Evolutionary conservation across 2,797 vertebrate species (phyloP).

Genomic region (Pelodytes ibericus): DNA sequence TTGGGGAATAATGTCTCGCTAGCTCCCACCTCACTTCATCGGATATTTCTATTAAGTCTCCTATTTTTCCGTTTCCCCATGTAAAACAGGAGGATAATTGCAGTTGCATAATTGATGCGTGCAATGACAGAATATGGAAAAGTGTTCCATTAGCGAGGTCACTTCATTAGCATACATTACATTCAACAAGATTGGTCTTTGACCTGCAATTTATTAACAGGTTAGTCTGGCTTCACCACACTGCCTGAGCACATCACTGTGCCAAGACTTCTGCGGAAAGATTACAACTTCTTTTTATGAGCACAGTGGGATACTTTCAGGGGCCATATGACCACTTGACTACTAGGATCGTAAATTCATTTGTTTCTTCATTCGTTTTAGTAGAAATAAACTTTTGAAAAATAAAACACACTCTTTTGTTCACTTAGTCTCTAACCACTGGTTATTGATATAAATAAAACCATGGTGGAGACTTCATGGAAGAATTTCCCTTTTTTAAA

Average conservation of each 20-base stretch:
- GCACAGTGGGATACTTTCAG: slow-evolving; percentile 56
- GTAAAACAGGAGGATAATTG: slow-evolving; percentile 70
- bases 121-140: slow-evolving; percentile 69
- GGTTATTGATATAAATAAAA: too few relatives aligned
- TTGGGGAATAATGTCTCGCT: slow-evolving; percentile 23
- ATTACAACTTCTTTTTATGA: slow-evolving; percentile 61
- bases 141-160: slow-evolving; percentile 72
- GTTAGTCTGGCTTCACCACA: slow-evolving; percentile 68
- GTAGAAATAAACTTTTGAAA: slow-evolving; percentile 18
- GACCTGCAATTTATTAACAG: slow-evolving; percentile 72
- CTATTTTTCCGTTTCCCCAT: slow-evolving; percentile 67
- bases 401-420: slow-evolving; percentile 3
- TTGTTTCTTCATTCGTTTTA: slow-evolving; percentile 28
- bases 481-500: too few relatives aligned
- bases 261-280: slow-evolving; percentile 63
- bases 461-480: too few relatives aligned
- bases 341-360: slow-evolving; percentile 4
- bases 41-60: slow-evolving; percentile 70
- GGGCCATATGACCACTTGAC: slow-evolving; percentile 54
- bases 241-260: slow-evolving; percentile 64
- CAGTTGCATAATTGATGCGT: slow-evolving; percentile 68
- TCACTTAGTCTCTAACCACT: too few relatives aligned
- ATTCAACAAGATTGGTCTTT: slow-evolving; percentile 71
- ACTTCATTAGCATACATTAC: slow-evolving; percentile 72
- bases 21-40: slow-evolving; percentile 37